Evolutionary conservation across 2,888 invertebrate species (phyloP), one percentile per base, ranked within the genome.

Genomic region (Zhuqinia jingwanae): DNA sequence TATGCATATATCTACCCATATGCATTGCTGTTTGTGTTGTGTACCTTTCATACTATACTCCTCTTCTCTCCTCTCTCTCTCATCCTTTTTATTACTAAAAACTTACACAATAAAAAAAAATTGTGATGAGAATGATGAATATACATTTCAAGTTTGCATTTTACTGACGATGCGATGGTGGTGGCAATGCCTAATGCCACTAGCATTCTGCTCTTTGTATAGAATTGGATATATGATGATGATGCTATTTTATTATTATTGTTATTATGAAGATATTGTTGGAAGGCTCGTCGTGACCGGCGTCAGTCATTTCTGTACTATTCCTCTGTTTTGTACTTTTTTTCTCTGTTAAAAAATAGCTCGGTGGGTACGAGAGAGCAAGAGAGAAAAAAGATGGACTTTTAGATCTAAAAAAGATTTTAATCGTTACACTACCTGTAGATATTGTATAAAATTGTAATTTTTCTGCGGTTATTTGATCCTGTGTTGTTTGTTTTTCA

Each of bases 261-360:
- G 30, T 65, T 50, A 53, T 25, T 68, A 53, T 6, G 22, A 53
- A 81, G 45, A 45, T 81, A 73, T 73, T 81, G 75, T 82, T 82
- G 75, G 75, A 75, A 82, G 63, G 53, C 87, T 80, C 81, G 68
- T 85, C 22, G 68, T 2, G 82, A 78, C 89, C 89, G 88, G 89
- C 88, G 87, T 89, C 88, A 89, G 89, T 89, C 88, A 82, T 70
- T 87, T 81, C 88, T 88, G 89, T 88, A 88, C 88, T 88, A 88
- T 88, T 89, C 88, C 83, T 82, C 87, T 77, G 87, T 85, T 87
- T 87, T 88, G 88, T 87, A 85, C 68, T 58, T 85, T 85, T 60
- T 65, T 77, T 65, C 78, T 78, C 82, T 89, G 85, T 82, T 63
- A 58, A 77, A 76, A 68, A 42, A 77, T 76, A 68, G 8, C 36